Percentiles rank a stretch among this genome's conserved stretches.
These are phyloP conservation scores for Lophius americanus DNA, from an alignment of 2,797 vertebrate species.

Conservation along the genomic window DNA sequence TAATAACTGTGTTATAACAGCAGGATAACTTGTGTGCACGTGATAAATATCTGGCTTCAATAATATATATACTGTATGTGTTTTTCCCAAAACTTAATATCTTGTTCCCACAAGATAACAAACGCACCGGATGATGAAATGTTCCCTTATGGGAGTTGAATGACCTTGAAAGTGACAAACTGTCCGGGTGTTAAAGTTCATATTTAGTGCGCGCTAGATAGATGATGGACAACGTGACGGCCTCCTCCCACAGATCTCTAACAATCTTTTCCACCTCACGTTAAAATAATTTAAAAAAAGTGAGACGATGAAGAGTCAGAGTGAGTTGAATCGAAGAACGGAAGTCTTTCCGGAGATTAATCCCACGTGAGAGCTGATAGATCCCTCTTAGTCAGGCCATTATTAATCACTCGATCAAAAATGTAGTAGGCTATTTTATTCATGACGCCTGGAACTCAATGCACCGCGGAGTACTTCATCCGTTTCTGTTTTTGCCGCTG, in stretches of 20 bases:
- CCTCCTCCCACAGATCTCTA: slow-evolving; percentile 41
- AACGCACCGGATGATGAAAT: no score
- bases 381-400: slow-evolving; percentile 76
- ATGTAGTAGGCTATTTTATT: slow-evolving; percentile 71
- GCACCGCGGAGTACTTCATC: slow-evolving; percentile 94
- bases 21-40: no score
- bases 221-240: slow-evolving; percentile 52
- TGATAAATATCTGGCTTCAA: no score
- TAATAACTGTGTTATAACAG: no score
- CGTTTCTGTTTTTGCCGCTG: slow-evolving; percentile 95
- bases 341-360: slow-evolving; percentile 49
- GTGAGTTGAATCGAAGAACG: slow-evolving; percentile 44
- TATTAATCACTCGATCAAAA: slow-evolving; percentile 77
- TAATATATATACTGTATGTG: no score
- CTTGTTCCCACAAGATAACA: no score
- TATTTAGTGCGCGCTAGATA: slow-evolving; percentile 50
- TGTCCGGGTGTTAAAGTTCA: slow-evolving; percentile 45
- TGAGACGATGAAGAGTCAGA: slow-evolving; percentile 53
- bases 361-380: slow-evolving; percentile 64
- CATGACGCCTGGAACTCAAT: slow-evolving; percentile 79
- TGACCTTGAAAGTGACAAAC: slow-evolving; percentile 63
- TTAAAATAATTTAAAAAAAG: slow-evolving; percentile 41
- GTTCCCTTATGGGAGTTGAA: no score
- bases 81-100: no score
- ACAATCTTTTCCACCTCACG: slow-evolving; percentile 29